A percentile compares a stretch with the other conserved stretches of the same genome.
Evolutionary conservation across 2,888 invertebrate species (phyloP).

Genomic region (Caenorhabditis auriculariae): DNA sequence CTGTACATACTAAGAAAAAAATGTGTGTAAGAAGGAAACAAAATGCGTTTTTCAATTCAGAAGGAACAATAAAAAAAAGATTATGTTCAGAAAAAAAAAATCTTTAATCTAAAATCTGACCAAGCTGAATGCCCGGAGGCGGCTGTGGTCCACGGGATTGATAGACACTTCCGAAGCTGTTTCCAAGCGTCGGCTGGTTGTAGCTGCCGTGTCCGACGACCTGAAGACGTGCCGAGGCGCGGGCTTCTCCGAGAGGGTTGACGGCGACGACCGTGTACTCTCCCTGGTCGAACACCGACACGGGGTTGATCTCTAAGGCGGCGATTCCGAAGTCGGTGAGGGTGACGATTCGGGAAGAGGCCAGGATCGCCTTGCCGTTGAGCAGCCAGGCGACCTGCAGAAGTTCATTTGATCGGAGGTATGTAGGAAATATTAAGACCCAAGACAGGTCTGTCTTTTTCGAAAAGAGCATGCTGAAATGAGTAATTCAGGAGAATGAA

Average conservation of each 20-base stretch:
- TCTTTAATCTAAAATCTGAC: too few relatives aligned
- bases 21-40: too few relatives aligned
- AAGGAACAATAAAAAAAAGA: too few relatives aligned
- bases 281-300: slow-evolving; percentile 86
- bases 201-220: slow-evolving; percentile 72
- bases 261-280: slow-evolving; percentile 93
- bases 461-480: background rate
- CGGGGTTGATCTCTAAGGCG: slow-evolving; percentile 86
- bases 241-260: slow-evolving; percentile 84
- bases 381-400: slow-evolving; percentile 54
- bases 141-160: slow-evolving; percentile 31
- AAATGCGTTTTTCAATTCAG: too few relatives aligned
- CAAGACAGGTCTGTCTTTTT: background rate
- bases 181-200: slow-evolving; percentile 17
- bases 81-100: too few relatives aligned
- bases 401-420: background rate
- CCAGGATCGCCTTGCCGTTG: slow-evolving; percentile 54
- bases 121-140: slow-evolving; percentile 33
- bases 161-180: slow-evolving; percentile 27
- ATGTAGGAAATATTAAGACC: background rate
- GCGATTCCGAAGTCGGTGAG: slow-evolving; percentile 68
- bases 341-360: slow-evolving; percentile 54
- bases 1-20: too few relatives aligned
- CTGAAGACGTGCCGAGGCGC: slow-evolving; percentile 79
- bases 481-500: too few relatives aligned